phyloP scores from a whole-genome alignment of 2,888 invertebrate species.

The Hydraecia micacea region DNA sequence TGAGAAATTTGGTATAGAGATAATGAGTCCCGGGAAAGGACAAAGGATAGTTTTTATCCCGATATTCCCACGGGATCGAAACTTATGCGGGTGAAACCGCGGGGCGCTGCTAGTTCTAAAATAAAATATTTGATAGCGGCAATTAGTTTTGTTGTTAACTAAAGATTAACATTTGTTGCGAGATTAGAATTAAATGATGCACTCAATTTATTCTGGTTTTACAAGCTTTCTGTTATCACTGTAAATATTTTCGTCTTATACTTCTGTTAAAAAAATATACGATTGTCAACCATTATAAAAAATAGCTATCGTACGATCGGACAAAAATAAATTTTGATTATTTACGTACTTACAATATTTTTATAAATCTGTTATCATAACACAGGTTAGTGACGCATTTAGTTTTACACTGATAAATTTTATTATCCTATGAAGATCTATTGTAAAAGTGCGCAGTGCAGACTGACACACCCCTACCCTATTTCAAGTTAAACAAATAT shows the following conservation, averaged over 20 bases:
- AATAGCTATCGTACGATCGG: slow-evolving; percentile 28
- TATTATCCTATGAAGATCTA: slow-evolving; percentile 6
- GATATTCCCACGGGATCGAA: no score
- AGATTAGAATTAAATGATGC: not conserved
- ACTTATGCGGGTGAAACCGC: no score
- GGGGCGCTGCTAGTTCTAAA: no score
- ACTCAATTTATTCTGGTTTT: not conserved
- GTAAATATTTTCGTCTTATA: slow-evolving; percentile 1
- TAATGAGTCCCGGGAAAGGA: no score
- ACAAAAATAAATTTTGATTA: slow-evolving; percentile 11
- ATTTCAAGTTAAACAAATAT: no score
- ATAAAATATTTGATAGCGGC: not conserved
- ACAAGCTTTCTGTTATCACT: not conserved
- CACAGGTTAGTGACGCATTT: slow-evolving; percentile 29
- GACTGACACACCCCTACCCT: no score
- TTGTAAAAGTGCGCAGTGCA: no score
- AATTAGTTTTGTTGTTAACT: not conserved
- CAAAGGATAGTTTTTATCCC: no score
- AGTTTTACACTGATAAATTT: slow-evolving; percentile 4
- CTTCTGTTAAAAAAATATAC: not conserved
- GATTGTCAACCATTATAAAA: not conserved
- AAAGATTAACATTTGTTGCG: not conserved
- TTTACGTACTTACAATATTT: not conserved
- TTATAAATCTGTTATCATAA: slow-evolving; percentile 21
- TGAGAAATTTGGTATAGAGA: no score